Evolutionary conservation across 2,888 invertebrate species (phyloP).

Genomic region (Charanyca ferruginea): DNA sequence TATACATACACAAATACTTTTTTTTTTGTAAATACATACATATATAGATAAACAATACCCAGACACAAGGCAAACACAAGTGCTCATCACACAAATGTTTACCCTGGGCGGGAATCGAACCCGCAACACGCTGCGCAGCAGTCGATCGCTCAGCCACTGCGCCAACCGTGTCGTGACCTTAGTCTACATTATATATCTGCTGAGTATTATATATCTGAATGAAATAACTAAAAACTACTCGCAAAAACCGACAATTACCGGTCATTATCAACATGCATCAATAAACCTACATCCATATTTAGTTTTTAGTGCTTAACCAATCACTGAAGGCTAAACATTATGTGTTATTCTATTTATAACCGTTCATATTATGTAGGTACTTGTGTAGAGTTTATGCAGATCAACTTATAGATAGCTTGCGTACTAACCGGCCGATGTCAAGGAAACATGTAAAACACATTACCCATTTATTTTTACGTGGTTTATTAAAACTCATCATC

Average conservation of each 20-base stretch:
- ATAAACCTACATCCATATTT: slow-evolving; percentile 17
- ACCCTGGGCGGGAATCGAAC: too few relatives aligned
- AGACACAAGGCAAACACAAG: too few relatives aligned
- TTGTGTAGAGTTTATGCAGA: slow-evolving; percentile 42
- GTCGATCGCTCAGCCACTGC: too few relatives aligned
- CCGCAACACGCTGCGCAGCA: too few relatives aligned
- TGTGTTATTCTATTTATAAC: slow-evolving; percentile 34
- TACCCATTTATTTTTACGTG: slow-evolving; percentile 38
- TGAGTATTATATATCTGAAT: too few relatives aligned
- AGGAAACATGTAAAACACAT: slow-evolving; percentile 42
- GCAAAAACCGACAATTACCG: not conserved
- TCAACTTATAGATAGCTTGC: slow-evolving; percentile 15
- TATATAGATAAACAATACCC: too few relatives aligned
- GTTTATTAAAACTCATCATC: too few relatives aligned
- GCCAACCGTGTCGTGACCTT: too few relatives aligned
- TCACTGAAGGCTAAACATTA: slow-evolving; percentile 37
- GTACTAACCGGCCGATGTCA: slow-evolving; percentile 32
- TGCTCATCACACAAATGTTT: too few relatives aligned
- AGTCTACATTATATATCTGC: too few relatives aligned
- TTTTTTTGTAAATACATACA: too few relatives aligned
- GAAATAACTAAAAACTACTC: not conserved
- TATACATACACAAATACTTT: too few relatives aligned
- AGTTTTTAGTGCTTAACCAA: slow-evolving; percentile 42
- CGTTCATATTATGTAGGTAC: slow-evolving; percentile 14
- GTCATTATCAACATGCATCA: not conserved